These are phyloP conservation scores for Yponomeuta evonymella DNA, from an alignment of 2,888 invertebrate genomes.

Conservation along the genomic window DNA sequence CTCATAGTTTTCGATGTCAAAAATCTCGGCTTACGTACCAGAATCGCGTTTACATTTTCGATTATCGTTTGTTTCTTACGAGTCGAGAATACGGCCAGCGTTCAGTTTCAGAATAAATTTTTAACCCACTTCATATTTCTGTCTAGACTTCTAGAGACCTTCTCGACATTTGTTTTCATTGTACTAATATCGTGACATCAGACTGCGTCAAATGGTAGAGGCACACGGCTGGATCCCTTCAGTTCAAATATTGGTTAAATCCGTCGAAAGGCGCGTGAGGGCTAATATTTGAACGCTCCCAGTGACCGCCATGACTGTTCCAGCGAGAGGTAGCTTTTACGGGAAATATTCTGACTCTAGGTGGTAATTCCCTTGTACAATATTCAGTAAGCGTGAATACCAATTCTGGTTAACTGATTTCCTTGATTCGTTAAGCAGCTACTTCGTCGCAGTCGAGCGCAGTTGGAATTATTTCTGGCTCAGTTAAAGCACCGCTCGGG, in stretches of 20 bases:
- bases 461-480: conserved; percentile 64
- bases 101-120: conserved; percentile 6
- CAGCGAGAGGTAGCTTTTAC: conserved; percentile 38
- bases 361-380: background rate
- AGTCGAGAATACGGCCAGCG: background rate
- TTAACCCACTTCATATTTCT: background rate
- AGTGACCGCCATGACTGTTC: conserved; percentile 55
- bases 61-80: conserved; percentile 21
- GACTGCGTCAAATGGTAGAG: conserved; percentile 54
- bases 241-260: conserved; percentile 69
- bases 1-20: conserved; percentile 20
- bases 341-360: background rate
- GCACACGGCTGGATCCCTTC: conserved; percentile 56
- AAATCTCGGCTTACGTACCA: conserved; percentile 25
- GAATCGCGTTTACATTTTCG: conserved; percentile 9
- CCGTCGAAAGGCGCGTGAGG: conserved; percentile 61
- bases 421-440: conserved; percentile 30
- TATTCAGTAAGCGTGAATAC: conserved; percentile 11
- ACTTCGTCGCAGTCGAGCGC: conserved; percentile 34
- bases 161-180: conserved; percentile 36
- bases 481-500: conserved; percentile 46
- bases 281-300: conserved; percentile 60
- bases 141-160: background rate
- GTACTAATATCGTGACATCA: conserved; percentile 56
- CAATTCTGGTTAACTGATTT: conserved; percentile 25